Evolutionary conservation across 2,888 invertebrate species (phyloP).

Genomic region (Nudaria mundana): DNA sequence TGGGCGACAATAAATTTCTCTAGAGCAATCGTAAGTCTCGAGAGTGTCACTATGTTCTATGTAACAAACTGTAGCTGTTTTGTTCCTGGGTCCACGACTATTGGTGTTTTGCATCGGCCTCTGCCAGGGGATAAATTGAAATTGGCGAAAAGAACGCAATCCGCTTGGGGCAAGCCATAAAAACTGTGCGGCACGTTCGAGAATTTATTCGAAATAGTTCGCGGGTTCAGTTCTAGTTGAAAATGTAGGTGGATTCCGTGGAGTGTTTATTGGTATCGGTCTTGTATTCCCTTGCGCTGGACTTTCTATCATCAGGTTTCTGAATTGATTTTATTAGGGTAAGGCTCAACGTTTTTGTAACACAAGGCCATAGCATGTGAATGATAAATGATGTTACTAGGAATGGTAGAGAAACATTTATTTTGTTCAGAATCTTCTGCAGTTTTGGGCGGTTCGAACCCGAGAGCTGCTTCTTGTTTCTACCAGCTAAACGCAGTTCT

Average conservation of each 20-base stretch:
- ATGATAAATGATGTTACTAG: background rate
- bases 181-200: conserved; percentile 35
- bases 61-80: conserved; percentile 31
- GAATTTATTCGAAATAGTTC: conserved; percentile 44
- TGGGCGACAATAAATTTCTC: conserved; percentile 64
- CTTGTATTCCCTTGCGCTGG: conserved; percentile 16
- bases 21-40: conserved; percentile 56
- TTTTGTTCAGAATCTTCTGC: too few species aligned
- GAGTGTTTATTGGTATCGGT: conserved; percentile 29
- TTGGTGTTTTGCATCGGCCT: conserved; percentile 69
- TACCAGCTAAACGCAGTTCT: too few species aligned
- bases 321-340: conserved; percentile 1
- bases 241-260: conserved; percentile 15
- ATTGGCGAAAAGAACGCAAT: conserved; percentile 63
- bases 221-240: conserved; percentile 16
- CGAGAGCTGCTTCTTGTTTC: too few species aligned
- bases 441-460: too few species aligned
- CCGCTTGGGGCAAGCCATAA: conserved; percentile 53
- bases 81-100: conserved; percentile 38
- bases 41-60: conserved; percentile 28
- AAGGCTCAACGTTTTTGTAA: conserved; percentile 41
- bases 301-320: conserved; percentile 9
- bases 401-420: background rate
- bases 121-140: conserved; percentile 63
- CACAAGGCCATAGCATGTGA: conserved; percentile 21